phyloP scores from a whole-genome alignment of 2,888 invertebrate genomes.

The Dendrolimus pini region DNA sequence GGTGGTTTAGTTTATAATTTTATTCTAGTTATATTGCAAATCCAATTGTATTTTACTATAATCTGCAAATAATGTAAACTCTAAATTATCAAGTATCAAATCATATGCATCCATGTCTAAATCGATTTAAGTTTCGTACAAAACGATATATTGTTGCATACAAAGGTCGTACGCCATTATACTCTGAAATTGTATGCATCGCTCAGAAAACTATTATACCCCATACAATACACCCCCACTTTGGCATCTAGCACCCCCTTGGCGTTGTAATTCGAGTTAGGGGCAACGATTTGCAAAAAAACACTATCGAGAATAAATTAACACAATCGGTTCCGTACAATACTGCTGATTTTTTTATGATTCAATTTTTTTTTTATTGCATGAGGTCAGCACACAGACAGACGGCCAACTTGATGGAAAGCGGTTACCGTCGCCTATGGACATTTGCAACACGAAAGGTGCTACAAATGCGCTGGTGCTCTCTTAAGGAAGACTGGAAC shows the following conservation, averaged over 20 bases:
- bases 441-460: too few relatives aligned
- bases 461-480: too few relatives aligned
- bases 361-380: too few relatives aligned
- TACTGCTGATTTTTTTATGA: background rate
- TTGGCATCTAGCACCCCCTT: background rate
- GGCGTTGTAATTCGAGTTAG: background rate
- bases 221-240: slow-evolving; percentile 14
- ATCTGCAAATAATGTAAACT: too few relatives aligned
- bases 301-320: background rate
- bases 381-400: too few relatives aligned
- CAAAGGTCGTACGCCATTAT: slow-evolving; percentile 56
- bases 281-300: background rate
- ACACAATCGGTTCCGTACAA: background rate
- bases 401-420: too few relatives aligned
- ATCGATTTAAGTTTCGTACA: slow-evolving; percentile 48
- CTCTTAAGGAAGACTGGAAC: too few relatives aligned
- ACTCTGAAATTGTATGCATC: slow-evolving; percentile 34
- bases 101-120: slow-evolving; percentile 4
- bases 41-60: too few relatives aligned
- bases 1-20: too few relatives aligned
- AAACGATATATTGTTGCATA: slow-evolving; percentile 48
- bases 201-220: slow-evolving; percentile 40
- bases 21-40: too few relatives aligned
- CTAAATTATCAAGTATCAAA: too few relatives aligned
- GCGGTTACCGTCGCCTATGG: too few relatives aligned